Evolutionary conservation across 2,797 vertebrate genomes (phyloP).

Genomic region (Aldrovandia affinis): DNA sequence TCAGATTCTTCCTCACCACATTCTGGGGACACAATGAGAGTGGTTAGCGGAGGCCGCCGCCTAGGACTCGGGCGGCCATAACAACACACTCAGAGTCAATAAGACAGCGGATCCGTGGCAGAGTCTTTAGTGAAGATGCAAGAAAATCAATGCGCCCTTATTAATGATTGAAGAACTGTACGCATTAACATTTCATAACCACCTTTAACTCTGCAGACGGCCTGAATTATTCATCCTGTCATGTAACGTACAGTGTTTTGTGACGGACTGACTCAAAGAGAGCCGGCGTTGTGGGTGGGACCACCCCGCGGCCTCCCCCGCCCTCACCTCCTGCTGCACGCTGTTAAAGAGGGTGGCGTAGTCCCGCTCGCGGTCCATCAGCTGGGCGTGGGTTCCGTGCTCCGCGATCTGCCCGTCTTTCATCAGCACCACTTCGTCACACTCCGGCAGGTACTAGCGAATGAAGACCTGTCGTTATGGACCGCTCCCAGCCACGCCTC

Average conservation of each 20-base stretch:
- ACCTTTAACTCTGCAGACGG: constrained; percentile 42
- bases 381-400: constrained; percentile 76
- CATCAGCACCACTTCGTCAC: constrained; percentile 81
- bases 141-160: constrained; percentile 61
- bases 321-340: constrained; percentile 76
- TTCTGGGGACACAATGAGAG: constrained; percentile 57
- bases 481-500: background rate
- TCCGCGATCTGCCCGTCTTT: constrained; percentile 81
- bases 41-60: background rate
- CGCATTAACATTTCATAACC: constrained; percentile 67
- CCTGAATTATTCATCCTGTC: constrained; percentile 69
- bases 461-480: background rate
- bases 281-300: constrained; percentile 18
- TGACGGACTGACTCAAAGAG: constrained; percentile 42
- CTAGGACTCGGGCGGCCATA: constrained; percentile 44
- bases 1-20: constrained; percentile 72
- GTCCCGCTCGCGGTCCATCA: constrained; percentile 73
- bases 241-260: constrained; percentile 57
- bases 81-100: constrained; percentile 51
- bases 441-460: constrained; percentile 79
- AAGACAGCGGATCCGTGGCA: constrained; percentile 55
- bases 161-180: constrained; percentile 65
- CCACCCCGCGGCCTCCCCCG: background rate
- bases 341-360: constrained; percentile 77
- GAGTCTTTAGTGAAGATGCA: constrained; percentile 56